phyloP scores from a whole-genome alignment of 2,797 vertebrate genomes.

The Crenichthys baileyi region DNA sequence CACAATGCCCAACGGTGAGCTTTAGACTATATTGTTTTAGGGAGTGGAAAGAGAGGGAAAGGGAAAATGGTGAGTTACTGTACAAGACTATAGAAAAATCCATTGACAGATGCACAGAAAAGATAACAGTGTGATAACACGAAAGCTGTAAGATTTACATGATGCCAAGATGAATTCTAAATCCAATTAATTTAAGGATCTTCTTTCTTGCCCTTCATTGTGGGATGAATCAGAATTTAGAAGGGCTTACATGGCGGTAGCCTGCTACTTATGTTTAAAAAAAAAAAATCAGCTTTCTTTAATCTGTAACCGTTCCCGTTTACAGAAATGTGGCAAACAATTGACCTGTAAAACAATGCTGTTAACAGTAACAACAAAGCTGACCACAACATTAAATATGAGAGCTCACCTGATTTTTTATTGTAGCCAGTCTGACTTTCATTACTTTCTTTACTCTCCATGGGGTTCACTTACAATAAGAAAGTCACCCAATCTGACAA shows the following conservation, averaged over 20 bases:
- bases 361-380: neutral
- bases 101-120: neutral
- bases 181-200: neutral
- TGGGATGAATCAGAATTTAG: neutral
- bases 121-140: neutral
- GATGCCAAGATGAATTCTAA: neutral
- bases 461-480: neutral
- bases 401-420: neutral
- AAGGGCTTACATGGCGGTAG: neutral
- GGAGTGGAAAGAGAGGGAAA: neutral
- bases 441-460: neutral
- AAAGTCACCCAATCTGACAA: neutral
- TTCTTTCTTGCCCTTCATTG: neutral
- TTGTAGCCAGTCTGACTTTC: no score
- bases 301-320: no score
- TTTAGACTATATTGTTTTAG: slow-evolving; percentile 47
- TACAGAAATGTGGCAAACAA: neutral
- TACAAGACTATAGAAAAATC: neutral
- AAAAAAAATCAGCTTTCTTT: no score
- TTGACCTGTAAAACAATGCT: neutral
- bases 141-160: neutral
- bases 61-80: slow-evolving; percentile 5
- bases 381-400: neutral
- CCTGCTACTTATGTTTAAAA: no score
- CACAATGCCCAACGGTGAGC: slow-evolving; percentile 30